These are phyloP conservation scores for Loripinus fragilis DNA, from an alignment of 2,888 invertebrate species.

Conservation along the genomic window DNA sequence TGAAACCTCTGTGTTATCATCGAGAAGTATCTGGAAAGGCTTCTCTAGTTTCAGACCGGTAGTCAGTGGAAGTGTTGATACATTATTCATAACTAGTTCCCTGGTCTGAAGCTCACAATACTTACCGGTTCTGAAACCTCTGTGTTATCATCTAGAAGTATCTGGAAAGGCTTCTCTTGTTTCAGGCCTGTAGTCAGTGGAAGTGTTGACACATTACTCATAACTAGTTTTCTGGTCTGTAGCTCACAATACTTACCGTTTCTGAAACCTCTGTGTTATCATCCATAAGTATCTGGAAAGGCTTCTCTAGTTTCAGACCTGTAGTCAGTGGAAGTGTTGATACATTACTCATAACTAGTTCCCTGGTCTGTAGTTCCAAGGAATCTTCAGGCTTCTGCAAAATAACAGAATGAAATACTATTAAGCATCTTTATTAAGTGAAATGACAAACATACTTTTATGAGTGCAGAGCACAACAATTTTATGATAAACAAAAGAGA, in stretches of 20 bases:
- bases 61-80: constrained; percentile 82
- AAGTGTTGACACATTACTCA: constrained; percentile 82
- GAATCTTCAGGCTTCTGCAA: constrained; percentile 73
- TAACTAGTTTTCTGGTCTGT: constrained; percentile 68
- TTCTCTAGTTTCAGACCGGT: constrained; percentile 76
- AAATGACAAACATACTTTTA: no score
- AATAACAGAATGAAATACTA: neutral
- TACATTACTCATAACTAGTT: constrained; percentile 81
- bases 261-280: constrained; percentile 69
- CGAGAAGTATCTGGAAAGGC: constrained; percentile 79
- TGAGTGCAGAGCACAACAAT: no score
- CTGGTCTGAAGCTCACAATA: constrained; percentile 49
- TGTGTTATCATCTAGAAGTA: constrained; percentile 66
- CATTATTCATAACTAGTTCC: constrained; percentile 80
- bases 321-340: constrained; percentile 82
- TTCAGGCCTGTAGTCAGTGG: constrained; percentile 79
- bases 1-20: constrained; percentile 65
- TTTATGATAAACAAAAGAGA: no score
- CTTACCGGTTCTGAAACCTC: constrained; percentile 74
- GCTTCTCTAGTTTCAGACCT: constrained; percentile 75
- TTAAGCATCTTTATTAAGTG: no score
- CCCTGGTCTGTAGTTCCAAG: constrained; percentile 73
- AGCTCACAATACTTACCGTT: constrained; percentile 62
- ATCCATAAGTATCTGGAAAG: constrained; percentile 77
- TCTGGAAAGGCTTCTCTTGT: constrained; percentile 80